These are phyloP conservation scores for Antechinus stuartii DNA, from an alignment of 2,113 vertebrate species.

Conservation along the genomic window DNA sequence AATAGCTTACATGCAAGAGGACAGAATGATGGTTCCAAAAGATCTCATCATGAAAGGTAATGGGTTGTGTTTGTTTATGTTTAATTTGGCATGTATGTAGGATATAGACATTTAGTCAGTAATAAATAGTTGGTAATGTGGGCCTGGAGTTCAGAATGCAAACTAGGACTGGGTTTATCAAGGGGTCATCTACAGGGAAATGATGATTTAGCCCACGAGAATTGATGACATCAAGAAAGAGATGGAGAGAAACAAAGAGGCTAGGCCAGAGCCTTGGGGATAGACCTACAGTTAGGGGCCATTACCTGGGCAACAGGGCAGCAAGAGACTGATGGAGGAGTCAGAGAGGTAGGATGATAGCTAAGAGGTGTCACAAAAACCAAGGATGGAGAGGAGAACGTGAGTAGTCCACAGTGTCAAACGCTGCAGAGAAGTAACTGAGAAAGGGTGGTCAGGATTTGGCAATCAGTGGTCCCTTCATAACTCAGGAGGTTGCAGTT, in stretches of 20 bases:
- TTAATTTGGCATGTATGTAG: background rate
- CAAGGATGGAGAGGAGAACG: background rate
- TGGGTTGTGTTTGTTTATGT: background rate
- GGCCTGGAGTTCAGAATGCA: background rate
- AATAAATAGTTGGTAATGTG: background rate
- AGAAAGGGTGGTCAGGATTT: background rate
- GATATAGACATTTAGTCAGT: background rate
- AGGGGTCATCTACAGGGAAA: background rate
- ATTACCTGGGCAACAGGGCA: background rate
- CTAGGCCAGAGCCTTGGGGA: background rate
- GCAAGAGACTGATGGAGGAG: background rate
- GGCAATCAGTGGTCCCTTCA: background rate
- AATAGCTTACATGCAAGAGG: background rate
- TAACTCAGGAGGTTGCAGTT: background rate
- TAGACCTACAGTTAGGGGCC: background rate
- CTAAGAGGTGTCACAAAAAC: too few species aligned
- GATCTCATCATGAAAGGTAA: background rate
- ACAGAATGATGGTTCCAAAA: background rate
- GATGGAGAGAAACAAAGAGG: background rate
- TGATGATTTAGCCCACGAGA: background rate
- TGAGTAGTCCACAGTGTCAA: too few species aligned
- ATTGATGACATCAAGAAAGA: background rate
- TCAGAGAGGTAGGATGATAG: background rate
- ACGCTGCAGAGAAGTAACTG: background rate
- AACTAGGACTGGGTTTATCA: background rate